Evolutionary conservation across 53 echinoderm and acorn worm genomes (phyloP).

Genomic region (Arbacia lixula): DNA sequence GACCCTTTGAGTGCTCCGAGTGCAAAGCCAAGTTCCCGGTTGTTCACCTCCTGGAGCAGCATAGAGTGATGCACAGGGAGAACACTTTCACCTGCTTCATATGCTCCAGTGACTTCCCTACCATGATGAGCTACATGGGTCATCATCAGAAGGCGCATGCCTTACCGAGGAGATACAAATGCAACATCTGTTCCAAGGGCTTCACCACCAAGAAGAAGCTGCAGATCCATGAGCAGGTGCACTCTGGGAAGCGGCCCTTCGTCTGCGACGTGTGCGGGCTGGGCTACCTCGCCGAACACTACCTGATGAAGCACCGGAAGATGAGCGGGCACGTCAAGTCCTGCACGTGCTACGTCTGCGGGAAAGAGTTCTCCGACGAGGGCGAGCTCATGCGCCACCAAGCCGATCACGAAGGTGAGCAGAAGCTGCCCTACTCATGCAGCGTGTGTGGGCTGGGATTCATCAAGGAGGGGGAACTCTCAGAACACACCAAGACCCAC

Average conservation of each 20-base stretch:
- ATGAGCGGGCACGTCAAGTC: too few relatives aligned
- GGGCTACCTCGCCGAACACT: not conserved
- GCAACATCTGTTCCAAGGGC: not conserved
- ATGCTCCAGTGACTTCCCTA: too few relatives aligned
- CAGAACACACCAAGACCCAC: too few relatives aligned
- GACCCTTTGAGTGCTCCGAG: not conserved
- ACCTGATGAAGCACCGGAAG: not conserved
- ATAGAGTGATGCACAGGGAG: not conserved
- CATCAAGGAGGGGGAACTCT: too few relatives aligned
- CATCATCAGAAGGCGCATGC: too few relatives aligned
- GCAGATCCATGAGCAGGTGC: not conserved
- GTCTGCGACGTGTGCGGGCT: not conserved
- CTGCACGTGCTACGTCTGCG: conserved; percentile 1
- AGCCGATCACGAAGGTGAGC: too few relatives aligned
- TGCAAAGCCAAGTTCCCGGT: not conserved
- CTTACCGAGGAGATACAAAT: not conserved
- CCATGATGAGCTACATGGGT: too few relatives aligned
- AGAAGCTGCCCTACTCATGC: too few relatives aligned
- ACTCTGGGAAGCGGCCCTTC: not conserved
- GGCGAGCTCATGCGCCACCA: not conserved
- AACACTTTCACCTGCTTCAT: too few relatives aligned
- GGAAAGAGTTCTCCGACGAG: not conserved
- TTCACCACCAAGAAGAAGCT: conserved; percentile 5
- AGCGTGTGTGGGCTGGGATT: too few relatives aligned
- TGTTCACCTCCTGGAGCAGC: not conserved